These are phyloP conservation scores for Diphyllodes magnificus DNA, from an alignment of 2,113 vertebrate species.

Conservation along the genomic window DNA sequence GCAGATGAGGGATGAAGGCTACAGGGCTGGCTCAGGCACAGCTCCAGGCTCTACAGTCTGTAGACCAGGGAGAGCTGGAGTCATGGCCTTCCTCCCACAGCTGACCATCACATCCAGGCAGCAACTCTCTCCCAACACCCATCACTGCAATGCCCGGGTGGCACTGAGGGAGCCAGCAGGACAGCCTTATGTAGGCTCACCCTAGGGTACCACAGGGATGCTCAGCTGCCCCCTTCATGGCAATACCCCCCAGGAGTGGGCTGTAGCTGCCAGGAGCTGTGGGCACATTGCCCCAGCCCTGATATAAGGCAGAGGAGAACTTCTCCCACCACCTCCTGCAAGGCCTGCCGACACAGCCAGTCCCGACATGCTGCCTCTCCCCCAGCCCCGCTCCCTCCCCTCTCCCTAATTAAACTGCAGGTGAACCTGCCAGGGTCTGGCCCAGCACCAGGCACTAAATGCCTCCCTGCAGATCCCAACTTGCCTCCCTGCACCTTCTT, in stretches of 20 bases:
- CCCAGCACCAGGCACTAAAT: constrained; percentile 49
- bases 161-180: rapidly evolving
- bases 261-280: background rate
- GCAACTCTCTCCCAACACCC: background rate
- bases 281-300: background rate
- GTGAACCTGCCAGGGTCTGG: constrained; percentile 73
- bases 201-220: background rate
- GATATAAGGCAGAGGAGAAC: background rate
- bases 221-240: background rate
- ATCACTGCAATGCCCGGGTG: background rate
- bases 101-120: background rate
- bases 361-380: constrained; percentile 43
- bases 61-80: background rate
- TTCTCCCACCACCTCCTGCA: background rate
- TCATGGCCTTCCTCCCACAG: background rate
- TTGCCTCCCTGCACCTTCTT: constrained; percentile 64
- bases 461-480: constrained; percentile 67
- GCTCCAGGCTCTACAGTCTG: background rate
- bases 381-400: constrained; percentile 34
- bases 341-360: background rate
- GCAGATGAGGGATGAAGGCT: background rate
- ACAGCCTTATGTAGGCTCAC: background rate
- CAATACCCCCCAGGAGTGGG: background rate
- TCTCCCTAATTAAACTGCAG: constrained; percentile 72
- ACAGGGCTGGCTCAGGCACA: background rate